Conservation (phyloP, 2,797 vertebrate species). For the Esox masquinongy region DNA sequence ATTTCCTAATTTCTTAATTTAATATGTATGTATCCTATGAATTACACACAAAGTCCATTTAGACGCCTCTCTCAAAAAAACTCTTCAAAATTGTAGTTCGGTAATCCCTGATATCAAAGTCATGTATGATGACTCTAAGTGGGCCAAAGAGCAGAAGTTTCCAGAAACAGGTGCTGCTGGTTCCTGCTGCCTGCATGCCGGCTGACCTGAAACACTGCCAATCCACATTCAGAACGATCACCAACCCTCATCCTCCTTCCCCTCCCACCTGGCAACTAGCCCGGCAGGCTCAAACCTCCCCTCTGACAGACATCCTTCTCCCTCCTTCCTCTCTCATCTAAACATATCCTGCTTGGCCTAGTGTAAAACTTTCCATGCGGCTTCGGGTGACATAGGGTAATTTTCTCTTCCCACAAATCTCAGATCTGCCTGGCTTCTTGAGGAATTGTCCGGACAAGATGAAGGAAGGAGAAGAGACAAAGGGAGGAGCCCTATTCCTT, state of each 20-base stretch:
- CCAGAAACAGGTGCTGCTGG: slow-evolving; percentile 75
- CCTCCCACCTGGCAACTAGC: slow-evolving; percentile 69
- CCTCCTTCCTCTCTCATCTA: slow-evolving; percentile 70
- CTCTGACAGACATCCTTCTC: slow-evolving; percentile 61
- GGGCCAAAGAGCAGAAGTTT: slow-evolving; percentile 78
- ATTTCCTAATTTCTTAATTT: too few species aligned
- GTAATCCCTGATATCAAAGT: slow-evolving; percentile 55
- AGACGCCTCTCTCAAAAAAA: slow-evolving; percentile 6
- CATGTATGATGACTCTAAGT: slow-evolving; percentile 73
- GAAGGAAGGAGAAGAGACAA: not conserved
- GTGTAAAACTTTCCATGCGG: slow-evolving; percentile 82
- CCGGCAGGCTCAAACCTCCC: slow-evolving; percentile 76
- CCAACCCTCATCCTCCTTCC: slow-evolving; percentile 25
- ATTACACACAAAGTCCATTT: not conserved
- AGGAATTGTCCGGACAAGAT: not conserved
- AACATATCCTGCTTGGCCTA: slow-evolving; percentile 80
- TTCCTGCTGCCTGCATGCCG: slow-evolving; percentile 69
- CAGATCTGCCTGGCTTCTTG: slow-evolving; percentile 57
- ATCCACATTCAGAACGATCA: slow-evolving; percentile 60
- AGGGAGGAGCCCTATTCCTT: slow-evolving; percentile 58
- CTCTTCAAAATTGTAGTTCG: not conserved
- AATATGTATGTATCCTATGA: not conserved
- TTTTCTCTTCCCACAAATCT: slow-evolving; percentile 72
- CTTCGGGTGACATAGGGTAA: slow-evolving; percentile 78
- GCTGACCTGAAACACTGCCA: slow-evolving; percentile 69